These are phyloP conservation scores for Apteryx mantelli DNA, from an alignment of 2,113 vertebrate genomes.

Conservation along the genomic window DNA sequence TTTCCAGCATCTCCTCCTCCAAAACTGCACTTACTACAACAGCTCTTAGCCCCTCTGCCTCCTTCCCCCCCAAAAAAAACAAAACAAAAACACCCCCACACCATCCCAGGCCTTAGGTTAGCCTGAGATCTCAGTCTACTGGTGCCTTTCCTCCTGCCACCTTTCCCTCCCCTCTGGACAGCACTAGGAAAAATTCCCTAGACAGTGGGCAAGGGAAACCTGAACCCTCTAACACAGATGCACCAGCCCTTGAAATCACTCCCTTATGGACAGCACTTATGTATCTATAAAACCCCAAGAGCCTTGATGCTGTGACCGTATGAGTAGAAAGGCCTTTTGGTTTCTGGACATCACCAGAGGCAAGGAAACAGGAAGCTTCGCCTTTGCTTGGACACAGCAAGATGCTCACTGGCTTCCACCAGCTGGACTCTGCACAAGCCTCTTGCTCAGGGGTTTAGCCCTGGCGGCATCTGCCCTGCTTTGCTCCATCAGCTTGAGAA, in stretches of 20 bases:
- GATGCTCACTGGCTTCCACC: not conserved
- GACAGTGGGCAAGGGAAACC: not conserved
- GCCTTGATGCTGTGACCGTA: not conserved
- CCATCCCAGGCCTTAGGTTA: not conserved
- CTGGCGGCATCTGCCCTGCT: not conserved
- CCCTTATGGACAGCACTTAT: not conserved
- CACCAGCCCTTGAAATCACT: not conserved
- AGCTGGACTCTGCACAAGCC: not conserved
- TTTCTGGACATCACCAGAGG: not conserved
- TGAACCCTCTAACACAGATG: not conserved
- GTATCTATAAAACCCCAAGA: not conserved
- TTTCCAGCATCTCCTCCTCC: not conserved
- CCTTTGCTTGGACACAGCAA: not conserved
- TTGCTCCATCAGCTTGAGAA: not conserved
- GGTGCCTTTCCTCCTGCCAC: not conserved
- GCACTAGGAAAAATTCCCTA: not conserved
- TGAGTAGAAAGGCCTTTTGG: not conserved
- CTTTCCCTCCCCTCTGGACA: not conserved
- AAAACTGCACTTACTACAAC: not conserved
- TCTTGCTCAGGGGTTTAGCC: not conserved
- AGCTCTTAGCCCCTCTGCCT: not conserved
- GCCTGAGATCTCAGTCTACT: rapidly evolving
- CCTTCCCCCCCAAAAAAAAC: not conserved
- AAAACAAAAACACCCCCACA: not conserved
- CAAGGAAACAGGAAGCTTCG: not conserved